A percentile compares a stretch with the other conserved stretches of the same genome.
Conservation (phyloP, 1,140 invertebrate species). For the Phenacoccus solenopsis region DNA sequence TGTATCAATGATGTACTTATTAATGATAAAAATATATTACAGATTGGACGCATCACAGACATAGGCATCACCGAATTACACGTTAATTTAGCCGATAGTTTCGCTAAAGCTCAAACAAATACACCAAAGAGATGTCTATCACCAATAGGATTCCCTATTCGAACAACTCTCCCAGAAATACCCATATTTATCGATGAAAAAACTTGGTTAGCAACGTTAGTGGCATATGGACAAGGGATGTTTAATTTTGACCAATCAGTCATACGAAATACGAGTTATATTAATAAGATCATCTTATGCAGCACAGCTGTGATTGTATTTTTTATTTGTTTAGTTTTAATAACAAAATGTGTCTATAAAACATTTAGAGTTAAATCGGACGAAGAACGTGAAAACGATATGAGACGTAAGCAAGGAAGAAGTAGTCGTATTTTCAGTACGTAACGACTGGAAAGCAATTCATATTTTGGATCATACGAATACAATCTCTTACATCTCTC, state of each 20-base stretch:
- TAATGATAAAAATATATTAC: too few species aligned
- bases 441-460: too few species aligned
- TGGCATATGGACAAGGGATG: not conserved
- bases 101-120: not conserved
- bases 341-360: not conserved
- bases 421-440: not conserved
- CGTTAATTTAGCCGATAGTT: not conserved
- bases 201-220: not conserved
- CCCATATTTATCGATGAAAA: not conserved
- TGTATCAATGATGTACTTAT: too few species aligned
- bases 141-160: too few species aligned
- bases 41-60: not conserved
- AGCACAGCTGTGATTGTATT: not conserved
- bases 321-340: not conserved
- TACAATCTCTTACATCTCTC: too few species aligned
- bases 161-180: too few species aligned
- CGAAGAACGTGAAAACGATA: not conserved
- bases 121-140: not conserved
- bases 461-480: too few species aligned
- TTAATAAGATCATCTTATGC: not conserved
- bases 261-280: not conserved
- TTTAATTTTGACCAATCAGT: not conserved
- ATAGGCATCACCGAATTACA: not conserved
- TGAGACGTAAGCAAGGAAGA: not conserved
- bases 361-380: not conserved